Evolutionary conservation across 2,113 vertebrate species (phyloP).

Genomic region (Campylorhamphus procurvoides): DNA sequence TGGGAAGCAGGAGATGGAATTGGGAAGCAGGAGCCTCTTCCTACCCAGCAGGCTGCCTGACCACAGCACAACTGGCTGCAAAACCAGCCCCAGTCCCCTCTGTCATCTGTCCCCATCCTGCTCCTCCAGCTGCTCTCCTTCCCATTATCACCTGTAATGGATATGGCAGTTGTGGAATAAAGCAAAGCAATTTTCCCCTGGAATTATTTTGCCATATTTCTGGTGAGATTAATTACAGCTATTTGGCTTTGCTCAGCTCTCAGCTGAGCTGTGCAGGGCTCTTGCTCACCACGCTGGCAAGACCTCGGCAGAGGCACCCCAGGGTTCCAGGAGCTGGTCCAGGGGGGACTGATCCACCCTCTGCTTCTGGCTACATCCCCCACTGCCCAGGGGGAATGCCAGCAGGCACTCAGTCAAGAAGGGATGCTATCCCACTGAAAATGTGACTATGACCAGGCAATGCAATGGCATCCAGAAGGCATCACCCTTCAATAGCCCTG

Average conservation of each 20-base stretch:
- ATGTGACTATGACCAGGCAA: not conserved
- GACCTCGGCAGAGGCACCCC: not conserved
- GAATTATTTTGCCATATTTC: not conserved
- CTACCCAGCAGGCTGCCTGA: not conserved
- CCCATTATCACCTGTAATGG: not conserved
- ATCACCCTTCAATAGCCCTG: not conserved
- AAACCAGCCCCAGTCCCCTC: not conserved
- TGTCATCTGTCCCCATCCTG: not conserved
- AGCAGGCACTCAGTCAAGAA: not conserved
- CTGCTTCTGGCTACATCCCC: not conserved
- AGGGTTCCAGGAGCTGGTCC: not conserved
- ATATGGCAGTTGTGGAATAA: not conserved
- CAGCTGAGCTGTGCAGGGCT: not conserved
- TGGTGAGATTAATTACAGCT: not conserved
- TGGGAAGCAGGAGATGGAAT: too few relatives aligned
- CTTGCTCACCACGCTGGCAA: accelerated
- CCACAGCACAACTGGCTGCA: accelerated
- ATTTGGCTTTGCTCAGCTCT: not conserved
- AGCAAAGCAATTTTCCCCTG: not conserved
- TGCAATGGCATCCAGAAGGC: not conserved
- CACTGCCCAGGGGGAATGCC: not conserved
- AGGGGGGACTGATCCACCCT: not conserved
- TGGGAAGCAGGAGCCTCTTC: not conserved
- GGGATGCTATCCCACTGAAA: not conserved
- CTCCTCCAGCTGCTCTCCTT: not conserved